Percentiles rank a stretch among this genome's conserved stretches.
These are phyloP conservation scores for Ametastegia equiseti DNA, from an alignment of 2,888 invertebrate species.

Conservation along the genomic window DNA sequence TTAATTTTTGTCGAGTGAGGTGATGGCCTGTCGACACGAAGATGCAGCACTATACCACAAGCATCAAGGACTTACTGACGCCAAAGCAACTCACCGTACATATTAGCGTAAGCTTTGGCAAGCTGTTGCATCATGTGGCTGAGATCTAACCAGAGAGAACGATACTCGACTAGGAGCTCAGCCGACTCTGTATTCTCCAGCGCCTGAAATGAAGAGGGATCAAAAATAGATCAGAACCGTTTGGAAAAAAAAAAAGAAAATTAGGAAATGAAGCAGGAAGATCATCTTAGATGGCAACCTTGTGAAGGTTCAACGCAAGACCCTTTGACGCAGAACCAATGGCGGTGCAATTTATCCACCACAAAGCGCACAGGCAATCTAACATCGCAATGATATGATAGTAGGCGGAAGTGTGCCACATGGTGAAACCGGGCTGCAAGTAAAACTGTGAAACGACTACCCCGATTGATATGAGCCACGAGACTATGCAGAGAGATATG, in stretches of 20 bases:
- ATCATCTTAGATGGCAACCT: constrained; percentile 54
- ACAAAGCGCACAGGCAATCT: constrained; percentile 84
- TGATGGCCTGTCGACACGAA: background rate
- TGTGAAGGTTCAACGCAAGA: constrained; percentile 81
- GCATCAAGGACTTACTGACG: background rate
- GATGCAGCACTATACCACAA: background rate
- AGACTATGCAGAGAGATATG: constrained; percentile 82
- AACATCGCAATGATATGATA: constrained; percentile 87
- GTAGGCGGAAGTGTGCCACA: constrained; percentile 86
- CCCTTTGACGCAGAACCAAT: constrained; percentile 83
- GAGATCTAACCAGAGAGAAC: constrained; percentile 85
- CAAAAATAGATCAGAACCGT: background rate
- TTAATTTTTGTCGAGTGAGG: background rate
- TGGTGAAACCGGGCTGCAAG: constrained; percentile 83
- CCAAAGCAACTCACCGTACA: constrained; percentile 78
- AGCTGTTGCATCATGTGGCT: constrained; percentile 89
- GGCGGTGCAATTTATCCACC: constrained; percentile 83
- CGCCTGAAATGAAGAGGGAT: constrained; percentile 67
- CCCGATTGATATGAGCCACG: constrained; percentile 82
- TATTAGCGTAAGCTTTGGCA: constrained; percentile 85
- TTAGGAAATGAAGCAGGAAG: background rate
- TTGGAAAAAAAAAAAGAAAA: background rate
- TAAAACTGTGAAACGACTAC: constrained; percentile 85
- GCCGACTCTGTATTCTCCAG: constrained; percentile 82
- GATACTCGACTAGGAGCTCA: constrained; percentile 82